These are phyloP conservation scores for Oryzias melastigma DNA, from an alignment of 2,113 vertebrate genomes.

Conservation along the genomic window DNA sequence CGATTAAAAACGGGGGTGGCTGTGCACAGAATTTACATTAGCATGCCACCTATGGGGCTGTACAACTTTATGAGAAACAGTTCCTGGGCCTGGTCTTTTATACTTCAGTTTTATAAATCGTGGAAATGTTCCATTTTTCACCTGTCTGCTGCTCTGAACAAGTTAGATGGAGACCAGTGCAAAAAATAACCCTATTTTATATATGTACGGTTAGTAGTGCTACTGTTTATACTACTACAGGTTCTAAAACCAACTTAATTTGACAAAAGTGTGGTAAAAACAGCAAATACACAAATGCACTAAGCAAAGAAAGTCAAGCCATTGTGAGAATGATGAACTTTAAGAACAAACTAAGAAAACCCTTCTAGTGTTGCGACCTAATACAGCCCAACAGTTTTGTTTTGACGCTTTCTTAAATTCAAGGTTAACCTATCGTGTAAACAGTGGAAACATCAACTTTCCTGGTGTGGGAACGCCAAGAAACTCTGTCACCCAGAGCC, in stretches of 20 bases:
- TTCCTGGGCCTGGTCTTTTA: constrained; percentile 35
- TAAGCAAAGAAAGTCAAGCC: no score
- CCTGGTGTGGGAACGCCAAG: constrained; percentile 57
- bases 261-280: no score
- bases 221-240: no score
- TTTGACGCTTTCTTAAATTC: constrained; percentile 16
- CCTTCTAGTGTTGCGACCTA: not conserved
- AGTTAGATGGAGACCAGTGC: not conserved
- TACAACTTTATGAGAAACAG: constrained; percentile 38
- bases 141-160: not conserved
- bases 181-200: no score
- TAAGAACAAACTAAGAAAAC: not conserved
- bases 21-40: constrained; percentile 60
- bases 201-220: no score
- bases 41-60: constrained; percentile 45
- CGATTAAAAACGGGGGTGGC: constrained; percentile 59
- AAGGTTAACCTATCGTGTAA: constrained; percentile 42
- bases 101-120: constrained; percentile 15
- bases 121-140: constrained; percentile 14
- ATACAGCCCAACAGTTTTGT: constrained; percentile 6
- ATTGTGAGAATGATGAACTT: not conserved
- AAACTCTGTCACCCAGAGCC: constrained; percentile 24
- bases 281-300: no score
- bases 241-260: no score
- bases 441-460: constrained; percentile 56